phyloP scores from a whole-genome alignment of 2,888 invertebrate genomes.

The Rambutsinella grinnellia region DNA sequence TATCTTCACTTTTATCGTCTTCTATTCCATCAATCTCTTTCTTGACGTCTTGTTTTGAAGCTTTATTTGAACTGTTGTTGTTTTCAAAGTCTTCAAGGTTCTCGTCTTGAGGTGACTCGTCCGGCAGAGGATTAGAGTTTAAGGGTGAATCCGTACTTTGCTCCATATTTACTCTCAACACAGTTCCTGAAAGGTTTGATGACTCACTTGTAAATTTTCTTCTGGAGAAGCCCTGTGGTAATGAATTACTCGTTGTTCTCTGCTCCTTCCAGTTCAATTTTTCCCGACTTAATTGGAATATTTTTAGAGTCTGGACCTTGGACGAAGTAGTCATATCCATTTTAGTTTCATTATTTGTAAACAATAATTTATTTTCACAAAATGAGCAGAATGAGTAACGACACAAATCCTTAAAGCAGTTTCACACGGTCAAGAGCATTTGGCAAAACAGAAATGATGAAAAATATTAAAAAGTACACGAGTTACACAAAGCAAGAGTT shows the following conservation, averaged over 20 bases:
- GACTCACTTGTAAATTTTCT: constrained; percentile 8
- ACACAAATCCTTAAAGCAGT: too few species aligned
- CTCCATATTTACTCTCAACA: constrained; percentile 25
- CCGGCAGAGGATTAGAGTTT: background rate
- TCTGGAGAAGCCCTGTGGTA: too few species aligned
- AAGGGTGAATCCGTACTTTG: constrained; percentile 8
- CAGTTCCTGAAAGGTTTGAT: background rate
- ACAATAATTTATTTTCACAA: too few species aligned
- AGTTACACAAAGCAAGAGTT: too few species aligned
- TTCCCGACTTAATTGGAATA: background rate
- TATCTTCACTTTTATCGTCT: background rate
- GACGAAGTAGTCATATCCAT: too few species aligned
- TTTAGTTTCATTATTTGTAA: too few species aligned
- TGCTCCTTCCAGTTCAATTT: background rate
- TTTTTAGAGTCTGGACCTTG: too few species aligned
- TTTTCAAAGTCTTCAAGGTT: constrained; percentile 44
- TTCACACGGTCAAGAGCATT: too few species aligned
- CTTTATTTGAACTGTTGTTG: constrained; percentile 26
- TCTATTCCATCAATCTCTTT: constrained; percentile 14
- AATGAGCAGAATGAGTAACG: too few species aligned
- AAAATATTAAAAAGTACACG: too few species aligned
- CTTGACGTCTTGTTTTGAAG: constrained; percentile 6
- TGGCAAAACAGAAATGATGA: too few species aligned
- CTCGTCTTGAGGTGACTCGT: constrained; percentile 3
- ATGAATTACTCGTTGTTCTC: background rate